Base-by-base conservation (phyloP, 2,888 invertebrate species). In the Ennomos quercinarius region DNA sequence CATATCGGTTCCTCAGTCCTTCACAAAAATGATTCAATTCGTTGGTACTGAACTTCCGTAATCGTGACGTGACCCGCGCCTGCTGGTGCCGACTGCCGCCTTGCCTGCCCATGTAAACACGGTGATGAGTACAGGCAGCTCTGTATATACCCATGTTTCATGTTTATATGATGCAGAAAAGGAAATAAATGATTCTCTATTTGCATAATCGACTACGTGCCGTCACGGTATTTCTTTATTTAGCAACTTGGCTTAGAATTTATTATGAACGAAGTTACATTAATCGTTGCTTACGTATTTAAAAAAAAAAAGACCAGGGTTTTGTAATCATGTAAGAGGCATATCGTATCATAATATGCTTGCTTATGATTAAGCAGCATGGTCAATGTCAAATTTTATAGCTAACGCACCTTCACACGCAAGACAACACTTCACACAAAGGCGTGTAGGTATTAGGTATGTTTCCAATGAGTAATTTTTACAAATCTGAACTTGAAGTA, bases 61-160 rank as follows among this genome's bases (percentile, higher is more conserved):
- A 78, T 82, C 86, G 83, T 84, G 86, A 84, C 86, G 83, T 84
- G 86, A 84, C 78, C 79, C 71, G 75, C 74, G 71, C 67, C 67
- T 72, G 77, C 76, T 66, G 61, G 66, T 67, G 52, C 60, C 46
- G 58, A 55, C 61, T 67, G 54, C 63, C 48, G 63, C 58, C 58
- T 59, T 39, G 50, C 68, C 74, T 71, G 72, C 76, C 67, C 69
- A 66, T 68, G 73, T 71, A 73, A 77, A 74, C 74, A 79, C 73
- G 74, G 74, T 78, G 78, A 73, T 70, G 71, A 80, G 79, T 83
- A 81, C 85, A 84, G 64, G 58, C 69, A 66, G 56, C 60, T 57
- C 57, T 62, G 12, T 46, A 42, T 45, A 67, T 64, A 67, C 67
- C 48, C 57, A 65, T 53, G 44, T 61, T 71, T 67, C 60, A 68